These are phyloP conservation scores for Brachionus sp. DNA, from an alignment of 1,140 invertebrate species.

Conservation along the genomic window DNA sequence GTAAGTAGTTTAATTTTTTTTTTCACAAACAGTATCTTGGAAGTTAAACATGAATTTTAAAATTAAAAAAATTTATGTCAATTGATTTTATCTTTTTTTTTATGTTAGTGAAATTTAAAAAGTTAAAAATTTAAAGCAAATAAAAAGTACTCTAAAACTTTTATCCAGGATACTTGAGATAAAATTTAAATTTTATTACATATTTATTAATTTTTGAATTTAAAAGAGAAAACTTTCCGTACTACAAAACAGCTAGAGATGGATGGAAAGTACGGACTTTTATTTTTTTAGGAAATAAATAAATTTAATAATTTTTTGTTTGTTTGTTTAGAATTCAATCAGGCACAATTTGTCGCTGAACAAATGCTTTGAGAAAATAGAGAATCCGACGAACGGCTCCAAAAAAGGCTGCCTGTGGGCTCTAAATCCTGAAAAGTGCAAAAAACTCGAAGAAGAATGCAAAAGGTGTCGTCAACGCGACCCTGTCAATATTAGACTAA, in stretches of 20 bases:
- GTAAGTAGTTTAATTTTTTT: slow-evolving; percentile 64
- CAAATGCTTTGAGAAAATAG: slow-evolving; percentile 96
- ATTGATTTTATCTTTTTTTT: neutral
- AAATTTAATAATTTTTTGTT: neutral
- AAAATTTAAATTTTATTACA: slow-evolving; percentile 6
- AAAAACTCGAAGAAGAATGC: slow-evolving; percentile 95
- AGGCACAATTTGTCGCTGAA: slow-evolving; percentile 90
- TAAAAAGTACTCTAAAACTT: neutral
- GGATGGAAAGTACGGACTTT: slow-evolving; percentile 75
- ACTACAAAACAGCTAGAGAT: slow-evolving; percentile 91
- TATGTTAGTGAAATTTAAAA: neutral
- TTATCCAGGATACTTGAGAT: neutral
- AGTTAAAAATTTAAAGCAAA: neutral
- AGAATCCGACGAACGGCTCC: slow-evolving; percentile 65
- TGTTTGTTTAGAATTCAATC: slow-evolving; percentile 71
- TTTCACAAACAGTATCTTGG: neutral
- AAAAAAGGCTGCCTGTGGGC: slow-evolving; percentile 83
- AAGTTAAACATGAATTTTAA: neutral
- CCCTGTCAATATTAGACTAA: slow-evolving; percentile 69
- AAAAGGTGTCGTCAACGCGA: slow-evolving; percentile 93
- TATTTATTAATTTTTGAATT: slow-evolving; percentile 51
- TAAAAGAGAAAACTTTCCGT: slow-evolving; percentile 90
- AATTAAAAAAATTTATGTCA: neutral
- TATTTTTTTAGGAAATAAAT: neutral
- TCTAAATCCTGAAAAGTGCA: slow-evolving; percentile 85